phyloP scores from a whole-genome alignment of 2,113 vertebrate species.

The Sinocyclocheilus maitianheensis region DNA sequence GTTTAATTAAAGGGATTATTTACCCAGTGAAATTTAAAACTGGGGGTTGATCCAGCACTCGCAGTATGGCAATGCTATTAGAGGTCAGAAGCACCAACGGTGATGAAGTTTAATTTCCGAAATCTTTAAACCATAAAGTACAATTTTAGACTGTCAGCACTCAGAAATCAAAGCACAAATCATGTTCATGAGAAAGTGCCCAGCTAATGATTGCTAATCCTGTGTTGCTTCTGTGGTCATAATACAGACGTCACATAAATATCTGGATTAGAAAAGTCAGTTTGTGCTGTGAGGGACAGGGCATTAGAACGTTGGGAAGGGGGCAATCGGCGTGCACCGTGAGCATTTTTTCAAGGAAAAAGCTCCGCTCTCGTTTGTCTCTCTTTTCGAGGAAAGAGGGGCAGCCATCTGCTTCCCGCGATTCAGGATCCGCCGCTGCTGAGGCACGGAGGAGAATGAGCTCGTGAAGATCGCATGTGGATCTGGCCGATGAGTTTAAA shows the following conservation, averaged over 20 bases:
- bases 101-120: slow-evolving; percentile 25
- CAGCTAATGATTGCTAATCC: slow-evolving; percentile 11
- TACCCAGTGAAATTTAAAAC: slow-evolving; percentile 52
- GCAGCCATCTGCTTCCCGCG: too few relatives aligned
- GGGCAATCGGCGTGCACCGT: too few relatives aligned
- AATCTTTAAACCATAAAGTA: slow-evolving; percentile 24
- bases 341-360: too few relatives aligned
- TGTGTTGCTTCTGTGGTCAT: neutral
- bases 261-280: neutral
- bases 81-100: neutral
- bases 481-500: too few relatives aligned
- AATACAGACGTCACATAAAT: neutral
- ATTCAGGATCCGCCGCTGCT: too few relatives aligned
- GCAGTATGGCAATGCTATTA: slow-evolving; percentile 46
- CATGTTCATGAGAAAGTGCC: neutral
- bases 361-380: too few relatives aligned
- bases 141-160: neutral
- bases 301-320: neutral
- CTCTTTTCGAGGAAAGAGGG: too few relatives aligned
- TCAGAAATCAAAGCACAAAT: slow-evolving; percentile 16
- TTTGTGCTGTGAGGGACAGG: neutral
- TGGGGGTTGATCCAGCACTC: slow-evolving; percentile 43
- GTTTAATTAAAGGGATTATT: slow-evolving; percentile 67
- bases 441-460: too few relatives aligned
- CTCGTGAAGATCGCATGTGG: too few relatives aligned